These are phyloP conservation scores for Eciton burchellii DNA, from an alignment of 1,140 invertebrate species.

Conservation along the genomic window DNA sequence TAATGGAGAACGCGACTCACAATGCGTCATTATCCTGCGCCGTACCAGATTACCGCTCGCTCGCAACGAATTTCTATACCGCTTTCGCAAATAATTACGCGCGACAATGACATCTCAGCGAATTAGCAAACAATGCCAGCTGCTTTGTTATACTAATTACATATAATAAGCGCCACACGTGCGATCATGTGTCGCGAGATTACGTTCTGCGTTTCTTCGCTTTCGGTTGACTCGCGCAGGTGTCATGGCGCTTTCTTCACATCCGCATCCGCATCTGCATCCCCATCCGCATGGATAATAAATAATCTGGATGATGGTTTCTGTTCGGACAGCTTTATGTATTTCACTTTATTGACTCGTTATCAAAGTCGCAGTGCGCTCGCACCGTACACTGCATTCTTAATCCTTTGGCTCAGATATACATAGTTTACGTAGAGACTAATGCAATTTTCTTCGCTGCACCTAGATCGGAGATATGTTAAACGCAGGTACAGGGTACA, in stretches of 20 bases:
- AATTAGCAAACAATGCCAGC: slow-evolving; percentile 28
- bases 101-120: slow-evolving; percentile 1
- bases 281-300: not conserved
- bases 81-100: slow-evolving; percentile 25
- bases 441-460: slow-evolving; percentile 59
- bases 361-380: slow-evolving; percentile 74
- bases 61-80: slow-evolving; percentile 20
- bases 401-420: slow-evolving; percentile 75
- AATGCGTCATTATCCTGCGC: not conserved
- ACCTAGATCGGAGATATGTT: slow-evolving; percentile 71
- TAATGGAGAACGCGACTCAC: slow-evolving; percentile 18
- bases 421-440: slow-evolving; percentile 62
- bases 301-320: not conserved
- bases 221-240: not conserved
- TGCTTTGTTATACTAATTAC: slow-evolving; percentile 25
- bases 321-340: slow-evolving; percentile 1
- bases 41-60: slow-evolving; percentile 21
- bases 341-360: slow-evolving; percentile 73
- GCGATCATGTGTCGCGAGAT: not conserved
- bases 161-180: not conserved
- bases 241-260: too few relatives aligned
- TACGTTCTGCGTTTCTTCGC: not conserved
- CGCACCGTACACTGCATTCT: slow-evolving; percentile 57
- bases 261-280: not conserved
- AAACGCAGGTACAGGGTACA: slow-evolving; percentile 68